Percentiles rank a stretch among this genome's conserved stretches.
These are phyloP conservation scores for Nesometra sesokonis DNA, from an alignment of 35 echinoderm and acorn worm genomes.

Conservation along the genomic window DNA sequence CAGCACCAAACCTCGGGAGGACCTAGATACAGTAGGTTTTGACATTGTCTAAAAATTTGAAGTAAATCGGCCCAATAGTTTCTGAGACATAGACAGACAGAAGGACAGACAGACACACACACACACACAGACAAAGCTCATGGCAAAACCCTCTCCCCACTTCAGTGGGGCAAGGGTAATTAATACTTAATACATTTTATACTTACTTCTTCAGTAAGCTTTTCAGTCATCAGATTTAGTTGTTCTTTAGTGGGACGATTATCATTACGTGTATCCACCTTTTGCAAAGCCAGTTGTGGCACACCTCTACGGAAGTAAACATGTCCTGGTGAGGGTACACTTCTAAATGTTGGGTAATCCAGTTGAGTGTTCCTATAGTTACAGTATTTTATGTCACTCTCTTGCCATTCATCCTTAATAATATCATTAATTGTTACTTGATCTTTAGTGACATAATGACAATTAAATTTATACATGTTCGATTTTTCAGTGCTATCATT, in stretches of 20 bases:
- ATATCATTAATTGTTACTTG: background rate
- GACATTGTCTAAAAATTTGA: too few species aligned
- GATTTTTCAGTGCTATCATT: background rate
- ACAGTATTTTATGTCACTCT: background rate
- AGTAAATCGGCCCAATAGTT: too few species aligned
- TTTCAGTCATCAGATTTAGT: constrained; percentile 41
- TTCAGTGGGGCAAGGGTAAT: too few species aligned
- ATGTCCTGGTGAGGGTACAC: background rate
- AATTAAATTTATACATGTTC: background rate
- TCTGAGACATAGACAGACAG: too few species aligned
- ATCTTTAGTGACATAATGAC: background rate
- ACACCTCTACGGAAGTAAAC: background rate
- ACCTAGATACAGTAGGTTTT: too few species aligned
- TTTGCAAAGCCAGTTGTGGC: background rate
- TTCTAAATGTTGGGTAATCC: background rate
- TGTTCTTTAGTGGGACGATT: constrained; percentile 61
- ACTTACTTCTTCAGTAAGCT: constrained; percentile 60
- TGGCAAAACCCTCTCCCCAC: too few species aligned
- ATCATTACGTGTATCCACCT: background rate
- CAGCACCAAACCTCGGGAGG: too few species aligned
- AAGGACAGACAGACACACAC: too few species aligned
- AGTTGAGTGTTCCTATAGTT: background rate
- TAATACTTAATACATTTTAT: too few species aligned
- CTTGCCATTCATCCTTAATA: background rate
- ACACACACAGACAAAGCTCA: too few species aligned